Base-by-base conservation (phyloP, 2,888 invertebrate genomes). In the Sylvicola fuscatus region DNA sequence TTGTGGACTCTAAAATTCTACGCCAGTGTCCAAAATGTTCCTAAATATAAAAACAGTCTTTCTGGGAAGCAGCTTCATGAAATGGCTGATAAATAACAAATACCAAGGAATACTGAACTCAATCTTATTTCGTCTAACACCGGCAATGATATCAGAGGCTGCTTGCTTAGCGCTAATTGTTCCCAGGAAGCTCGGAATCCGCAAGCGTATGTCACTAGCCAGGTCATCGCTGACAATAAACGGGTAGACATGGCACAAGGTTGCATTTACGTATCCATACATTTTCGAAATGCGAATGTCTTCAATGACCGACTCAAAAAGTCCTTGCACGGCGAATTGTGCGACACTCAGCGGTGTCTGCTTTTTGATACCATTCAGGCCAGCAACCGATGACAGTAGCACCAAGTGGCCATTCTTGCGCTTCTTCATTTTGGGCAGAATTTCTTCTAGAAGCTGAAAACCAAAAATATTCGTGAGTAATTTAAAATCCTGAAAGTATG, bases 121-220 rank as follows among this genome's bases (percentile, higher is more conserved):
- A 4, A 64, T 61, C 43, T 68, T 66, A 50, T 73, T 70, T 31
- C 69, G 58, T 8, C 71, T 59, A 3, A 74, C 68, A 16, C 70
- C 72, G 30, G 70, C 66, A 13, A 75, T 52, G 34, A 74, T 70
- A 35, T 60, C 61, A 32, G 48, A 49, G 1, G 73, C 74, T 6
- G 71, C 73, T 31, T 63, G 59, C 2, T 51, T 47, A 1, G 72
- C 66, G 21, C 68, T 62, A 45, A 71, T 66, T 8, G 70, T 70
- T 8, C 73, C 72, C 44, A 72, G 72, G 47, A 70, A 70, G 45
- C 69, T 69, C 4, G 72, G 69, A 48, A 74, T 71, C 46, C 68
- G 62, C 35, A 67, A 51, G 45, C 65, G 61, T 41, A 70, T 62
- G 48, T 70, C 67, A 26, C 62, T 60, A 33, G 58, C 52, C 13